These are phyloP conservation scores for Morphnarchus princeps DNA, from an alignment of 2,113 vertebrate genomes.

Conservation along the genomic window DNA sequence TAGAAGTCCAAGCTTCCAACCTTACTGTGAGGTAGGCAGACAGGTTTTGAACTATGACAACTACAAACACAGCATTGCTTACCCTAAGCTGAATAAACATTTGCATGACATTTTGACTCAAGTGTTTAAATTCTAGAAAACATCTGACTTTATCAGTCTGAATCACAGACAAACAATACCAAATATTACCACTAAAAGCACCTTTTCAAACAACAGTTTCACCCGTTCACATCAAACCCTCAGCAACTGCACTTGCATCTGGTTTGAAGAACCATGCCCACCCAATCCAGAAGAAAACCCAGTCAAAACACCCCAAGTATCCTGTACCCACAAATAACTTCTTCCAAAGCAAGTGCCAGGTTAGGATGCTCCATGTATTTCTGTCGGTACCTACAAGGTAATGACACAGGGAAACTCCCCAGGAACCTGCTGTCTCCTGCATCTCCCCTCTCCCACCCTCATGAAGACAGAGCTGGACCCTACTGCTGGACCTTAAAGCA, in stretches of 20 bases:
- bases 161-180: background rate
- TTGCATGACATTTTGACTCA: constrained; percentile 19
- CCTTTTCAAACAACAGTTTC: background rate
- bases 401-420: background rate
- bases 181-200: background rate
- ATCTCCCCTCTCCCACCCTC: background rate
- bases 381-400: background rate
- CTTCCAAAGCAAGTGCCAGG: background rate
- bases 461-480: background rate
- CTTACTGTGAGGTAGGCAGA: background rate
- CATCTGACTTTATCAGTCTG: background rate
- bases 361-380: background rate
- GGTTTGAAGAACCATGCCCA: background rate
- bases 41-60: background rate
- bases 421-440: background rate
- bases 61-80: background rate
- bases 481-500: background rate
- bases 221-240: background rate
- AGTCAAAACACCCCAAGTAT: background rate
- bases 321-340: background rate
- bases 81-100: constrained; percentile 11
- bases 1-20: background rate
- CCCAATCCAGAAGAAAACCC: background rate
- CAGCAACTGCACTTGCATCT: fast-evolving
- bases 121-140: constrained; percentile 36